Percentiles rank a stretch among this genome's conserved stretches.
Conservation (phyloP, 53 echinoderm and acorn worm genomes). For the Astropecten irregularis region DNA sequence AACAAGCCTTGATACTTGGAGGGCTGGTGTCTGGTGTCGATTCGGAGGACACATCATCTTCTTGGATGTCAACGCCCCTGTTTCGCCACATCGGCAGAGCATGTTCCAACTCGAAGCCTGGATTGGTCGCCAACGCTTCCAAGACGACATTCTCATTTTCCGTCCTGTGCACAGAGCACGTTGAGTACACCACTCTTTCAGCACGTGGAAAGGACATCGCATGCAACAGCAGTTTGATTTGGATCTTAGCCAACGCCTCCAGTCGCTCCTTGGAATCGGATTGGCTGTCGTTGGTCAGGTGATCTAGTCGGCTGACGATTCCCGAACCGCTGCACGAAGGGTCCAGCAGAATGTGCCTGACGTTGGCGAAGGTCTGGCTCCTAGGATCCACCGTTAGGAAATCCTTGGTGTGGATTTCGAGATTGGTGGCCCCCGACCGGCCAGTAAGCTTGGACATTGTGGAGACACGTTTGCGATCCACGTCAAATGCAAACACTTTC, state of each 20-base stretch:
- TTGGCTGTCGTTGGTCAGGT: slow-evolving; percentile 62
- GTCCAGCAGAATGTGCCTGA: slow-evolving; percentile 83
- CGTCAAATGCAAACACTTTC: slow-evolving; percentile 85
- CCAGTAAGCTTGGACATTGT: slow-evolving; percentile 53
- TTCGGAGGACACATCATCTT: background rate
- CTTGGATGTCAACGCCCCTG: background rate
- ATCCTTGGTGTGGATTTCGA: slow-evolving; percentile 64
- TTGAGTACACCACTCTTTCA: slow-evolving; percentile 86
- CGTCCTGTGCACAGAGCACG: slow-evolving; percentile 76
- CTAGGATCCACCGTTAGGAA: slow-evolving; percentile 73
- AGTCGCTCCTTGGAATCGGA: slow-evolving; percentile 43
- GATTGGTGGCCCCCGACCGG: slow-evolving; percentile 66
- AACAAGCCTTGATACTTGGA: slow-evolving; percentile 32
- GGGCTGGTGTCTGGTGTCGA: background rate
- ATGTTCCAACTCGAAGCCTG: slow-evolving; percentile 62
- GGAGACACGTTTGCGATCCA: slow-evolving; percentile 61
- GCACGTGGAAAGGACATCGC: slow-evolving; percentile 82
- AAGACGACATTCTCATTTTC: slow-evolving; percentile 90
- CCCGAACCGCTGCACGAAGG: slow-evolving; percentile 96
- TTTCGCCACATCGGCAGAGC: slow-evolving; percentile 68
- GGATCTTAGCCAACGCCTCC: slow-evolving; percentile 52
- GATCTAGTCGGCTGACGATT: slow-evolving; percentile 78
- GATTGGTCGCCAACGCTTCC: slow-evolving; percentile 53
- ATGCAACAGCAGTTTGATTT: slow-evolving; percentile 70
- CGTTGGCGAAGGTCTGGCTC: slow-evolving; percentile 48